A percentile compares a stretch with the other conserved stretches of the same genome.
Evolutionary conservation across 2,888 invertebrate species (phyloP).

Genomic region (Lepidonotus clava): DNA sequence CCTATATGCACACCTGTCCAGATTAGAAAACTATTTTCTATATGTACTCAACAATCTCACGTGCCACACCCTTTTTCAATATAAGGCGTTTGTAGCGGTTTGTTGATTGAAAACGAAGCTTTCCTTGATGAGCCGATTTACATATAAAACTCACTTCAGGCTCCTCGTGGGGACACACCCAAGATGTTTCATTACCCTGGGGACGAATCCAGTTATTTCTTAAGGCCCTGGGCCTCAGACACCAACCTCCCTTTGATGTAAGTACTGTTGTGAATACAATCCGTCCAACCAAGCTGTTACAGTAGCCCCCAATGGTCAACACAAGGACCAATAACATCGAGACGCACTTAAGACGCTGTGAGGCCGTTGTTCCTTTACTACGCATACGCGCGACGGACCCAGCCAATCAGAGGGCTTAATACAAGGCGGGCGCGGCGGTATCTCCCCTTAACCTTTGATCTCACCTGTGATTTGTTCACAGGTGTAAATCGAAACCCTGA

Average conservation of each 20-base stretch:
- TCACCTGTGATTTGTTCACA: slow-evolving; percentile 21
- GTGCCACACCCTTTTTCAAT: neutral
- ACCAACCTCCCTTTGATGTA: neutral
- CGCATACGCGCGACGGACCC: too few relatives aligned
- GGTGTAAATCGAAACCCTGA: slow-evolving; percentile 41
- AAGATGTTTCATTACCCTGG: neutral
- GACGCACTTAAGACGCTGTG: neutral
- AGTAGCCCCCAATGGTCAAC: too few relatives aligned
- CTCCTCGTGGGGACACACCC: neutral
- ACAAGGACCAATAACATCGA: slow-evolving; percentile 19
- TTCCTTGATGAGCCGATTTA: neutral
- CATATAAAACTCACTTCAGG: neutral
- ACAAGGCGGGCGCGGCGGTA: too few relatives aligned
- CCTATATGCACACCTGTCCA: too few relatives aligned
- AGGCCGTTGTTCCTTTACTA: too few relatives aligned
- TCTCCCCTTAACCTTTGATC: slow-evolving; percentile 31
- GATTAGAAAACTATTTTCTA: too few relatives aligned
- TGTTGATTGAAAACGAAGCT: neutral
- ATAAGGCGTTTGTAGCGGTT: neutral
- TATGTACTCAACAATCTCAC: too few relatives aligned
- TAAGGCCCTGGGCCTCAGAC: neutral
- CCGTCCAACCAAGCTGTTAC: neutral
- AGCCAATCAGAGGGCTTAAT: too few relatives aligned
- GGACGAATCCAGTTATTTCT: neutral
- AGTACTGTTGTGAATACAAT: neutral